Percentiles rank a stretch among this genome's conserved stretches.
Conservation (phyloP, 2,888 invertebrate genomes). For the Scrobipalpa costella region DNA sequence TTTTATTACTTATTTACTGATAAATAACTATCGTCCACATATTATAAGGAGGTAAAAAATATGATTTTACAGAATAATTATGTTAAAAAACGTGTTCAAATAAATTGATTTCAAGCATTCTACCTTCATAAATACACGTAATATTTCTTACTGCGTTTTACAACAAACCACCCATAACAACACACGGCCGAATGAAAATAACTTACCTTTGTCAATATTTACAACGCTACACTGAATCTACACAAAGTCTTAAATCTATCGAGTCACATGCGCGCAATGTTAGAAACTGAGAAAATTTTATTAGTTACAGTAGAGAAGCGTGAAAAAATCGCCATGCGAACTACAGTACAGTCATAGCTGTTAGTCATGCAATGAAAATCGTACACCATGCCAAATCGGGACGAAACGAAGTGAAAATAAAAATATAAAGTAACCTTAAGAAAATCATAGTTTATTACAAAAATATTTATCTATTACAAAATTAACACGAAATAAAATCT, state of each 20-base stretch:
- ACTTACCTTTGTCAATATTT: constrained; percentile 10
- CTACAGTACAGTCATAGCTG: background rate
- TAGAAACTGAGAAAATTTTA: background rate
- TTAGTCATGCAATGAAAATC: constrained; percentile 13
- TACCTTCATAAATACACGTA: too few species aligned
- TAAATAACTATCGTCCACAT: too few species aligned
- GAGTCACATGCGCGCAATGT: too few species aligned
- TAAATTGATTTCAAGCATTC: too few species aligned
- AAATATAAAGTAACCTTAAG: constrained; percentile 14
- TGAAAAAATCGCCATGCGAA: constrained; percentile 12
- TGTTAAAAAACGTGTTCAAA: too few species aligned
- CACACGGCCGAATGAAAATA: background rate
- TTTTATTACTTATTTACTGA: too few species aligned
- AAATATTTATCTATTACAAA: constrained; percentile 25
- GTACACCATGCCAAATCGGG: constrained; percentile 12
- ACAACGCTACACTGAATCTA: background rate
- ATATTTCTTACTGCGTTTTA: too few species aligned
- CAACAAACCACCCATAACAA: background rate
- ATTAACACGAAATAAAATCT: background rate
- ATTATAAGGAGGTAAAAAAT: too few species aligned
- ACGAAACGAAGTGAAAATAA: background rate
- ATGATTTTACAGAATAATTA: too few species aligned
- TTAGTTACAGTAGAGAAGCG: constrained; percentile 15
- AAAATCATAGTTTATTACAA: constrained; percentile 30
- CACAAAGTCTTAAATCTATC: background rate